Evolutionary conservation across 2,888 invertebrate genomes (phyloP).

Genomic region (Meiosimyza decipiens): DNA sequence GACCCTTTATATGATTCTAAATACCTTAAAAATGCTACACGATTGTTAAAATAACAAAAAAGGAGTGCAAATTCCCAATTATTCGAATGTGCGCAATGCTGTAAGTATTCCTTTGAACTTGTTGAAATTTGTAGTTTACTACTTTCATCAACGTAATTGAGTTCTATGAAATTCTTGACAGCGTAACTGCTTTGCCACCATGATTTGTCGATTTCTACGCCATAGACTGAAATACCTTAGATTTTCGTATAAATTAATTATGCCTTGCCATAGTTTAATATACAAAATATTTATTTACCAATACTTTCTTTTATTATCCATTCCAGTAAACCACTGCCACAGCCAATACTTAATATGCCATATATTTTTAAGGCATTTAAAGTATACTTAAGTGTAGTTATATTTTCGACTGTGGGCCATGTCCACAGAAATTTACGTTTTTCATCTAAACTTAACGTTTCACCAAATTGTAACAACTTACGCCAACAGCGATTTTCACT

Average conservation of each 20-base stretch:
- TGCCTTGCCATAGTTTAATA: neutral
- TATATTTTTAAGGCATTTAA: conserved; percentile 67
- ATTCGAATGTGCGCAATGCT: conserved; percentile 62
- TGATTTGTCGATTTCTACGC: conserved; percentile 80
- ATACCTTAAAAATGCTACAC: conserved; percentile 76
- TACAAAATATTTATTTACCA: conserved; percentile 66
- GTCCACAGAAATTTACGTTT: conserved; percentile 77
- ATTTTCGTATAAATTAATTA: conserved; percentile 3
- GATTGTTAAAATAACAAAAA: conserved; percentile 86
- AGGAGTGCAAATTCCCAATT: conserved; percentile 70
- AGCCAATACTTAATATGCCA: conserved; percentile 77
- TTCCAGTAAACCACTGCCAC: conserved; percentile 84
- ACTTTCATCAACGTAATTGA: conserved; percentile 69
- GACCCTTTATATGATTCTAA: conserved; percentile 73
- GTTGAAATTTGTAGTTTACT: conserved; percentile 47
- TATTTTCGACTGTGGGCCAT: conserved; percentile 76
- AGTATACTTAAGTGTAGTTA: conserved; percentile 70
- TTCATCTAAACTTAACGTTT: conserved; percentile 53
- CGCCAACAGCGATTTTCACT: conserved; percentile 65
- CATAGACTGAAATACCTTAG: conserved; percentile 72
- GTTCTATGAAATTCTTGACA: conserved; percentile 76
- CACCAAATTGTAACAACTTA: conserved; percentile 62
- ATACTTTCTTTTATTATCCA: conserved; percentile 78
- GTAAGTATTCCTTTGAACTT: conserved; percentile 63
- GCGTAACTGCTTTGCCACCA: conserved; percentile 87